phyloP scores from a whole-genome alignment of 2,797 vertebrate species.

The Falco columbarius region DNA sequence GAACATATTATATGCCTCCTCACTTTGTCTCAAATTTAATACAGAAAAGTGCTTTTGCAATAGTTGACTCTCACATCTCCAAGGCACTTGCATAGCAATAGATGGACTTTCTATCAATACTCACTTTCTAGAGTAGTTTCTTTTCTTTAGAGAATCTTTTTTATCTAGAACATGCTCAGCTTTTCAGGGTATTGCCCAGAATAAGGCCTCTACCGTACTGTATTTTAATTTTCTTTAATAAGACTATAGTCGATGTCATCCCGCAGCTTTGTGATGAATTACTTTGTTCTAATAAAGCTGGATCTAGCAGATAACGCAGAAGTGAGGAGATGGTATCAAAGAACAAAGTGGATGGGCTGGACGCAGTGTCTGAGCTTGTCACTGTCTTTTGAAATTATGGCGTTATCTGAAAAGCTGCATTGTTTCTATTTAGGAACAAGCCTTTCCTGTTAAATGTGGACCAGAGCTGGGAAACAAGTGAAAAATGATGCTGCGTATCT shows the following conservation, averaged over 20 bases:
- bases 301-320: background rate
- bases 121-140: background rate
- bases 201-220: background rate
- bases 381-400: background rate
- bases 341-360: slow-evolving; percentile 2
- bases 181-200: background rate
- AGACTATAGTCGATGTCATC: background rate
- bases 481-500: slow-evolving; percentile 5
- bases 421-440: slow-evolving; percentile 18
- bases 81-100: background rate
- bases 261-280: background rate
- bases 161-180: background rate
- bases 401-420: slow-evolving; percentile 17
- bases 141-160: background rate
- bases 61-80: background rate
- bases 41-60: background rate
- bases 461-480: background rate
- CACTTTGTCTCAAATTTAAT: background rate
- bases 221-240: background rate
- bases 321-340: background rate
- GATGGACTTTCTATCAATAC: background rate
- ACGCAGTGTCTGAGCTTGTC: background rate
- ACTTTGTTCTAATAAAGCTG: background rate
- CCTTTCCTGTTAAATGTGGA: background rate
- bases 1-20: background rate